phyloP scores from a whole-genome alignment of 1,140 invertebrate genomes.

The Hestina assimilis region DNA sequence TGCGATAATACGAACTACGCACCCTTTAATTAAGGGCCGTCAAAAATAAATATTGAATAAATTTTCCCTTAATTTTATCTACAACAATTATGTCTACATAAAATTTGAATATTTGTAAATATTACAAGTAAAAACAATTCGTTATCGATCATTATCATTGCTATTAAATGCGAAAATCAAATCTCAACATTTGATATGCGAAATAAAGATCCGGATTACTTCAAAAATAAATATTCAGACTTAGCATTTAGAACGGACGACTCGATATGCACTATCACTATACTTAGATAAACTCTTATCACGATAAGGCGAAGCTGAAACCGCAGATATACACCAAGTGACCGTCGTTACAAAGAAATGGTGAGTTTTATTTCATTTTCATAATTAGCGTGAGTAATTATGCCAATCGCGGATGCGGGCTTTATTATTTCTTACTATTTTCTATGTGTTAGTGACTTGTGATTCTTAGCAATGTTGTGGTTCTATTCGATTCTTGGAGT shows the following conservation, averaged over 20 bases:
- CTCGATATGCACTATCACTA: slow-evolving; percentile 27
- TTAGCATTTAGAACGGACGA: neutral
- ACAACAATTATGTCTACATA: neutral
- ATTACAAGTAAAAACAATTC: too few relatives aligned
- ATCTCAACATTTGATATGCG: neutral
- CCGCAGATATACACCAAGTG: slow-evolving; percentile 31
- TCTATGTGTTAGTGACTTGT: neutral
- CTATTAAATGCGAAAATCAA: neutral
- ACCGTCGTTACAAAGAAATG: slow-evolving; percentile 40
- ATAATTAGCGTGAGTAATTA: slow-evolving; percentile 10
- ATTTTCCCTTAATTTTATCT: too few relatives aligned
- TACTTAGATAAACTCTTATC: slow-evolving; percentile 39
- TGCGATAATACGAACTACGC: slow-evolving; percentile 11
- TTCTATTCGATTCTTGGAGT: slow-evolving; percentile 36
- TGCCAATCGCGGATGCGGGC: neutral
- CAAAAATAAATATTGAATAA: too few relatives aligned
- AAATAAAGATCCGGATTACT: slow-evolving; percentile 16
- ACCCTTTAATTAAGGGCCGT: slow-evolving; percentile 47
- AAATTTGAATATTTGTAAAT: too few relatives aligned
- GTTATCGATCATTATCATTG: neutral
- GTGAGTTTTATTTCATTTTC: slow-evolving; percentile 30
- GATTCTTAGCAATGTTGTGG: slow-evolving; percentile 34
- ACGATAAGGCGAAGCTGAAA: slow-evolving; percentile 31
- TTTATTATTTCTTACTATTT: neutral
- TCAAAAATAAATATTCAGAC: slow-evolving; percentile 1